Evolutionary conservation across 2,888 invertebrate species (phyloP), one percentile per base, ranked within the genome.

Genomic region (Catocala fraxini): DNA sequence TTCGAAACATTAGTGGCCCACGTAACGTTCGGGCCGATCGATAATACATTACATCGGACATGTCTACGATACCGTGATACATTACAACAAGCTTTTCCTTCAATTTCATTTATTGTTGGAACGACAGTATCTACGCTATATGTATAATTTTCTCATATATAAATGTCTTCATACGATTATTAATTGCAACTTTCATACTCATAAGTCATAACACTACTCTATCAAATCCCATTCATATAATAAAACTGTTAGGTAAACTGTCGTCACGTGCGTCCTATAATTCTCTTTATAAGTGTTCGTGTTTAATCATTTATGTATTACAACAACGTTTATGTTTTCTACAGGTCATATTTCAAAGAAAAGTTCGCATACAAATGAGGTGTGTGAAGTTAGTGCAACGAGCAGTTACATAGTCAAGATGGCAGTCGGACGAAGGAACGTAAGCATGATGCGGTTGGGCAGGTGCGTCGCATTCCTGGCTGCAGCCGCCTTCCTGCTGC

Each of bases 401-500:
- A 58, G 46, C 61, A 42, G 41, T 63, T 52, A 61, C 62, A 57
- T 62, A 51, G 63, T 62, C 68, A 79, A 59, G 46, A 86, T 86
- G 83, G 83, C 73, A 56, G 87, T 88, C 78, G 88, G 87, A 49
- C 82, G 92, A 68, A 83, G 92, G 70, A 95, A 94, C 81, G 77
- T 92, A 66, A 93, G 93, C 75, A 90, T 93, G 85, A 90, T 94
- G 87, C 89, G 95, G 47, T 82, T 95, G 33, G 92, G 95, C 53
- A 88, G 95, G 77, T 95, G 95, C 74, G 93, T 95, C 56, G 94
- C 95, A 0, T 95, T 95, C 81, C 92, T 95, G 63, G 95, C 95
- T 12, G 95, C 95, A 0, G 95, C 95, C 0, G 95, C 95, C 58
- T 94, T 95, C 69, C 90, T 95, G 25, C 93, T 95, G 7, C 95